Conservation (phyloP, 2,888 invertebrate species). For the Tetragnatha montana region DNA sequence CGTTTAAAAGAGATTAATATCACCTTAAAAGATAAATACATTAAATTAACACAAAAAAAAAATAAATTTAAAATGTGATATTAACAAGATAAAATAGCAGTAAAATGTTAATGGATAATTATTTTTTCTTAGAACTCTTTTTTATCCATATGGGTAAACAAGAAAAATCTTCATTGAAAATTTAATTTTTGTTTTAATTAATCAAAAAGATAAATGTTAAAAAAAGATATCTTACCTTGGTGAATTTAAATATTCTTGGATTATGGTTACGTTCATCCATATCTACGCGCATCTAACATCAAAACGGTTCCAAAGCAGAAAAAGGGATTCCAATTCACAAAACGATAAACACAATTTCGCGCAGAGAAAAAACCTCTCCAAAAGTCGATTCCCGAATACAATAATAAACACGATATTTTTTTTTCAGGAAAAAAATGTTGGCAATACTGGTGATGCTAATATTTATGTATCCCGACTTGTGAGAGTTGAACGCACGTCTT, state of each 20-base stretch:
- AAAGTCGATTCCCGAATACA: no score
- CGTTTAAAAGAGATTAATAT: no score
- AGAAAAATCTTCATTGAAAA: no score
- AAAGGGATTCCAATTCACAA: neutral
- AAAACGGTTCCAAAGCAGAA: neutral
- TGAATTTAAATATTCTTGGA: constrained; percentile 65
- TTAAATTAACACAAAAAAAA: no score
- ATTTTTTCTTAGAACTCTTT: neutral
- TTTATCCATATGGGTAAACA: no score
- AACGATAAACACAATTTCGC: neutral
- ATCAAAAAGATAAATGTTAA: no score
- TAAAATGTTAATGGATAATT: neutral
- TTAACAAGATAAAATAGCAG: neutral
- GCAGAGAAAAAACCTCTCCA: no score
- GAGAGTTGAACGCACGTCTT: constrained; percentile 30
- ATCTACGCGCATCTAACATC: constrained; percentile 35
- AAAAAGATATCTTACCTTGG: constrained; percentile 48
- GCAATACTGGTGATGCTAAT: neutral
- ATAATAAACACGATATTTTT: neutral
- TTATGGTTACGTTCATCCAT: constrained; percentile 57
- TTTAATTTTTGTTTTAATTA: no score
- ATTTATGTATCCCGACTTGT: neutral
- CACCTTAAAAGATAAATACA: no score
- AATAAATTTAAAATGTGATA: no score
- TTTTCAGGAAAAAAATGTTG: neutral